These are phyloP conservation scores for Nomada ferruginata DNA, from an alignment of 2,888 invertebrate species.

Conservation along the genomic window DNA sequence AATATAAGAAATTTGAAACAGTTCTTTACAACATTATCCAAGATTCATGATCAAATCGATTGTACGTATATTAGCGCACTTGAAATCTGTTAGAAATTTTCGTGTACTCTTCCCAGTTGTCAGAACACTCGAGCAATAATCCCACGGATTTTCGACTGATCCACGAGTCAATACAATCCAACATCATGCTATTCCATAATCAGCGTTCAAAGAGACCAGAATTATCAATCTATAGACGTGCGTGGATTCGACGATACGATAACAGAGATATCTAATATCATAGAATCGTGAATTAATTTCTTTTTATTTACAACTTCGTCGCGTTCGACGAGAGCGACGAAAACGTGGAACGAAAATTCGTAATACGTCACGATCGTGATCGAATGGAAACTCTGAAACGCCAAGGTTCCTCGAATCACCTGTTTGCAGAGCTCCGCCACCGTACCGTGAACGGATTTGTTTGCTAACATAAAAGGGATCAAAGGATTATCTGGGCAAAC, in stretches of 20 bases:
- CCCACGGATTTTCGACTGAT: background rate
- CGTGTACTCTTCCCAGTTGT: background rate
- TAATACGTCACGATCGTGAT: constrained; percentile 19
- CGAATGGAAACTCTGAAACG: constrained; percentile 17
- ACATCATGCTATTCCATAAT: background rate
- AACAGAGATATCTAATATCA: background rate
- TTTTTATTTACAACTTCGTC: background rate
- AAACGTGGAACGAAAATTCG: background rate
- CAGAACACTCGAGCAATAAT: constrained; percentile 3
- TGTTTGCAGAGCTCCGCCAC: constrained; percentile 64
- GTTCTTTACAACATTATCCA: no score
- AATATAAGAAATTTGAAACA: no score
- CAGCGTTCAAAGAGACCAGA: background rate
- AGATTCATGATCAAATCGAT: no score
- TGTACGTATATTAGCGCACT: no score
- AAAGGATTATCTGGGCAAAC: constrained; percentile 76
- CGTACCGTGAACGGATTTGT: constrained; percentile 73
- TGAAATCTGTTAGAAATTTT: background rate
- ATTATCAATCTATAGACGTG: background rate
- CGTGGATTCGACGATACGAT: background rate
- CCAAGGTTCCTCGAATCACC: constrained; percentile 55
- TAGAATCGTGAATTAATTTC: background rate
- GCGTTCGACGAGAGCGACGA: no score
- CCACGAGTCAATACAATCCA: constrained; percentile 2
- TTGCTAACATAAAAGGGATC: constrained; percentile 75